Base-by-base conservation (phyloP, 2,113 vertebrate genomes). In the Entelurus aequoreus region DNA sequence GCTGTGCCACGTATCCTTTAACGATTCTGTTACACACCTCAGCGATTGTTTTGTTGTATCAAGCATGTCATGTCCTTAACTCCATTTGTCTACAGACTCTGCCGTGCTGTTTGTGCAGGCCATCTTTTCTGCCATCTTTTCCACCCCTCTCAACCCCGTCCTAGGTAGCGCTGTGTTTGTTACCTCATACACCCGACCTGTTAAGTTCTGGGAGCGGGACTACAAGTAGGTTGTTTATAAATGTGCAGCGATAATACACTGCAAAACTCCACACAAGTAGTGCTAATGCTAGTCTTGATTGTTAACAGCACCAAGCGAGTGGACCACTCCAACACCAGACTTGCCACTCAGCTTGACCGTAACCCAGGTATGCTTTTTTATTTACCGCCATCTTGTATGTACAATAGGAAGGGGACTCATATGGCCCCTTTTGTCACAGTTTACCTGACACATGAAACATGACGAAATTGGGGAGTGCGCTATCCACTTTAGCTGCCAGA, bases 121-220 rank as follows among this genome's bases (percentile, higher is more conserved):
- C 37, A 78, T 94, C 62, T 93, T 95, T 53, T 95, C 94, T 0
- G 94, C 94, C 1, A 64, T 95, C 7, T 93, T 95, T 73, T 95
- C 94, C 65, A 94, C 94, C 0, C 94, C 94, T 1, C 92, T 95
- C 38, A 95, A 95, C 76, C 94, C 94, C 0, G 89, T 95, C 12
- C 85, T 95, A 54, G 94, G 94, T 76, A 95, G 94, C 0, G 94
- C 94, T 0, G 93, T 94, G 15, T 95, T 95, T 67, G 90, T 95
- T 83, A 95, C 94, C 63, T 95, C 94, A 2, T 95, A 95, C 0
- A 94, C 93, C 0, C 84, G 94, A 51, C 94, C 94, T 0, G 92
- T 95, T 28, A 94, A 94, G 72, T 95, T 95, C 83, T 95, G 94
- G 94, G 94, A 95, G 54, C 87, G 94, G 0, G 94, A 95, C 84